Evolutionary conservation across 1,140 invertebrate genomes (phyloP), one percentile per base, ranked within the genome.

Genomic region (Dinoponera quadriceps): DNA sequence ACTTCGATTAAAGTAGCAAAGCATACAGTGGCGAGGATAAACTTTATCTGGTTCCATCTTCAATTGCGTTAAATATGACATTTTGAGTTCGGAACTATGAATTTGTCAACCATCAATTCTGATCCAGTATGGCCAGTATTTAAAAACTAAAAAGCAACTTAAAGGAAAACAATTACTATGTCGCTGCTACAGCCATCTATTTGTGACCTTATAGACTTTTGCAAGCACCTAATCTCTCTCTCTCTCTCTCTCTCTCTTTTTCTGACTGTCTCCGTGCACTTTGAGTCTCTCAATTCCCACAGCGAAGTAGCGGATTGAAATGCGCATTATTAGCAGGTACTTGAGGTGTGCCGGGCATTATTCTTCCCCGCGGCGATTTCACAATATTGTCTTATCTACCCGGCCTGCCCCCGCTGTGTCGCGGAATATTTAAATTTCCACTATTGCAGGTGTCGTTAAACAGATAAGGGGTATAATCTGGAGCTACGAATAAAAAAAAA

Each of bases 241-340:
- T 62, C 20, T 60, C 22, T 60, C 25, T 20, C 38, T 44, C 38
- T 44, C 11, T 44, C 38, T 44, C 38, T 44, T 9, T 44, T 11
- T 9, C 38, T 44, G 4, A 9, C 38, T 9, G 4, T 5, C 38
- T 29, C 33, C 59, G 57, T 44, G 29, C 9, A 5, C 80, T 75
- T 63, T 62, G 48, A 63, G 48, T 25, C 59, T 65, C 48, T 44
- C 7, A 29, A 22, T 29, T 38, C 38, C 68, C 38, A 44, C 18
- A 25, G 33, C 65, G 14, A 27, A 44, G 22, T 18, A 18, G 75
- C 16, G 57, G 22, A 80, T 80, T 80, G 75, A 71, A 80, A 80
- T 80, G 65, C 75, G 75, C 75, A 80, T 80, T 80, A 80, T 80
- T 80, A 80, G 69, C 51, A 22, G 38, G 65, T 71, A 69, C 63